These are phyloP conservation scores for Eupristina koningsbergeri DNA, from an alignment of 1,140 invertebrate species.

Conservation along the genomic window DNA sequence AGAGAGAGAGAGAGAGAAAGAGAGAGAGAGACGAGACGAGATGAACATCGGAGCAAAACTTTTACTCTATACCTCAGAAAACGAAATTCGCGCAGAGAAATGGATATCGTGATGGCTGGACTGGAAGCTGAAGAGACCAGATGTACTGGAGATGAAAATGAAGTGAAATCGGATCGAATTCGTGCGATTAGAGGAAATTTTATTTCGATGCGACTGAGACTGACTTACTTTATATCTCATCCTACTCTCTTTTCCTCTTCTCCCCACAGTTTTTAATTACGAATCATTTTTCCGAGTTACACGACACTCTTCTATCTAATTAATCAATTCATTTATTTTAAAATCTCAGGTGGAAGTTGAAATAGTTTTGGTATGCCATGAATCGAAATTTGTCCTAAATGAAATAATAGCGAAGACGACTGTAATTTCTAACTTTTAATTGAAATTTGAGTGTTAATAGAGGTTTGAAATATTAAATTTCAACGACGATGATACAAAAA, in stretches of 20 bases:
- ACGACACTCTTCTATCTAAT: neutral
- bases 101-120: neutral
- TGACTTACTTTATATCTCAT: slow-evolving; percentile 10
- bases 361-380: neutral
- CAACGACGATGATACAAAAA: neutral
- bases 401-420: neutral
- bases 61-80: slow-evolving; percentile 58
- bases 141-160: neutral
- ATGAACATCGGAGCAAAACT: slow-evolving; percentile 20
- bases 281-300: neutral
- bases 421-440: neutral
- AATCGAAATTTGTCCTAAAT: neutral
- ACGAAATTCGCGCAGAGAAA: neutral
- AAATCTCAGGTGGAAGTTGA: neutral
- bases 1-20: too few species aligned
- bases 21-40: too few species aligned
- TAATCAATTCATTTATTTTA: slow-evolving; percentile 25
- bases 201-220: slow-evolving; percentile 16
- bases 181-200: neutral
- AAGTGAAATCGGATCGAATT: slow-evolving; percentile 21
- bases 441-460: slow-evolving; percentile 10
- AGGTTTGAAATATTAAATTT: neutral
- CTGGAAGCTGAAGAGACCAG: slow-evolving; percentile 29
- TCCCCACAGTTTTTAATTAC: neutral
- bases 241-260: neutral